Evolutionary conservation across 2,888 invertebrate genomes (phyloP).

Genomic region (Macrophya alboannulata): DNA sequence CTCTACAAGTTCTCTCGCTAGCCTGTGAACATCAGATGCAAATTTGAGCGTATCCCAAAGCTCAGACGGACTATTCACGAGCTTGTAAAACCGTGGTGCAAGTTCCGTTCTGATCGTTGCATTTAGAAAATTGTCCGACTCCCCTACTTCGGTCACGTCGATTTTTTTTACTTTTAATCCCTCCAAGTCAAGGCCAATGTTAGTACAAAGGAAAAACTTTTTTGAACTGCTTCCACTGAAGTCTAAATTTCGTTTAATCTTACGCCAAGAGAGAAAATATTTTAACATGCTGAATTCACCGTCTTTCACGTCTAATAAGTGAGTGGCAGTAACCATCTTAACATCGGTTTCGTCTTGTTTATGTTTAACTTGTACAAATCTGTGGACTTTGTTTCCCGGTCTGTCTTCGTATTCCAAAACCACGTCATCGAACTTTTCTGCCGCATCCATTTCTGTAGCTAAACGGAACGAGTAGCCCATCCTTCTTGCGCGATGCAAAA

Average conservation of each 20-base stretch:
- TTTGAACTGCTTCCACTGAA: not conserved
- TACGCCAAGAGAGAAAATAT: conserved; percentile 24
- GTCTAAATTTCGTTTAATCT: not conserved
- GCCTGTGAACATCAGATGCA: not conserved
- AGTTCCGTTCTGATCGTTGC: not conserved
- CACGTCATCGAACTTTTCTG: conserved; percentile 56
- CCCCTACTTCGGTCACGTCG: not conserved
- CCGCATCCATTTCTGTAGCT: conserved; percentile 55
- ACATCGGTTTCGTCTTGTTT: not conserved
- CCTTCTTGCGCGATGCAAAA: conserved; percentile 41
- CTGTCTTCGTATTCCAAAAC: conserved; percentile 42
- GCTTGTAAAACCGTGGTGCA: conserved; percentile 3
- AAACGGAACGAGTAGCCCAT: conserved; percentile 49
- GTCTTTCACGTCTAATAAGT: not conserved
- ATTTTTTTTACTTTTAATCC: not conserved
- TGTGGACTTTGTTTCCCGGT: not conserved
- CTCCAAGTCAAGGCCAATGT: conserved; percentile 3
- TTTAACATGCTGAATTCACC: conserved; percentile 17
- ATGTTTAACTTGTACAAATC: conserved; percentile 27
- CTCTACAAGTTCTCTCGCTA: not conserved
- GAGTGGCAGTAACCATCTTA: not conserved
- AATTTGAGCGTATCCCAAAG: not conserved
- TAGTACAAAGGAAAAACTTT: conserved; percentile 23
- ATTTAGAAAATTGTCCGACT: not conserved
- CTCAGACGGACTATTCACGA: not conserved